These are phyloP conservation scores for Dasyornis broadbenti DNA, from an alignment of 2,113 vertebrate species.

Conservation along the genomic window DNA sequence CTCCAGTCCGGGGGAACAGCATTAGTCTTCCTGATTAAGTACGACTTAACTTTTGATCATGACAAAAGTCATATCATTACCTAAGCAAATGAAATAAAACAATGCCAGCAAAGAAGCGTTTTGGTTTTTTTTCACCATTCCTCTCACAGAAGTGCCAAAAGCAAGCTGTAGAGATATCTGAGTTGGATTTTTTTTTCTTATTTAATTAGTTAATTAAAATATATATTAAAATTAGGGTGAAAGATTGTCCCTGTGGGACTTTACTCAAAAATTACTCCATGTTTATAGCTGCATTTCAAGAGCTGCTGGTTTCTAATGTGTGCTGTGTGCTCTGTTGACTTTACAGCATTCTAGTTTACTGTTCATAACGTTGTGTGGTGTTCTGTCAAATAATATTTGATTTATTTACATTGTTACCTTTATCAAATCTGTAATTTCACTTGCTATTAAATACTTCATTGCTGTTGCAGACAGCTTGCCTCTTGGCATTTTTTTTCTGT, in stretches of 20 bases:
- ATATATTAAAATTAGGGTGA: neutral
- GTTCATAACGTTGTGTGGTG: neutral
- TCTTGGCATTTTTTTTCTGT: neutral
- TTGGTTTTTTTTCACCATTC: neutral
- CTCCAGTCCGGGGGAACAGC: neutral
- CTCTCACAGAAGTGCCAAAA: neutral
- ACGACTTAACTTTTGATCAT: neutral
- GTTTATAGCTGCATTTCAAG: neutral
- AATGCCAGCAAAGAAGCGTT: neutral
- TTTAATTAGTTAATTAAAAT: neutral
- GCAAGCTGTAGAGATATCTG: neutral
- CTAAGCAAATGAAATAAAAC: neutral
- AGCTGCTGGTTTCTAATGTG: neutral
- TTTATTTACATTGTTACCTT: neutral
- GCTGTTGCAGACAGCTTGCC: neutral
- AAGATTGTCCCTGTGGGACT: neutral
- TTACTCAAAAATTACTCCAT: neutral
- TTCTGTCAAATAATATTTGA: neutral
- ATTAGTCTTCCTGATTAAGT: neutral
- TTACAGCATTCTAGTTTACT: neutral
- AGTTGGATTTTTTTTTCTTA: neutral
- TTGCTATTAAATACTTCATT: neutral
- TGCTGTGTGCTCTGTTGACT: neutral
- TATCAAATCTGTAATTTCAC: neutral
- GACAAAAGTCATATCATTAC: neutral